Conservation (phyloP, 2,797 vertebrate species). For the Sternotherus odoratus region DNA sequence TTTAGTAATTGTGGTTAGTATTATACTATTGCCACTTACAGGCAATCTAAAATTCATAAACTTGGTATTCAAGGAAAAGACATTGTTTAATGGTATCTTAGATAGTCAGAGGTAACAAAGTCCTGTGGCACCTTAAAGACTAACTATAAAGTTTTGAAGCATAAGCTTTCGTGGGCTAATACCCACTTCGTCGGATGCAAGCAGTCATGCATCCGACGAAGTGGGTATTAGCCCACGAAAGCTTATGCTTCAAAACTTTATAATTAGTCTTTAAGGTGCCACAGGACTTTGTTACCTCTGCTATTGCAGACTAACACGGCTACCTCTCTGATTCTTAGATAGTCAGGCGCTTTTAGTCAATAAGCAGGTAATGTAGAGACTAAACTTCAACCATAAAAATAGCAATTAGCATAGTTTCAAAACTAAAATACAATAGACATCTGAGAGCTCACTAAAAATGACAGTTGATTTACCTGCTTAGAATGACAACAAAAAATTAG, state of each 20-base stretch:
- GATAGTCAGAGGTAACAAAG: too few relatives aligned
- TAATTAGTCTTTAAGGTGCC: too few relatives aligned
- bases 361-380: background rate
- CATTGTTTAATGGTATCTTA: background rate
- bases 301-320: too few relatives aligned
- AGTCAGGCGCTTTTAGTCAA: background rate
- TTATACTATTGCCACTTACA: background rate
- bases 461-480: background rate
- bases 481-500: background rate
- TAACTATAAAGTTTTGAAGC: too few relatives aligned
- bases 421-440: background rate
- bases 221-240: too few relatives aligned
- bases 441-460: background rate
- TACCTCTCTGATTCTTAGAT: too few relatives aligned
- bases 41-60: background rate
- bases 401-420: background rate
- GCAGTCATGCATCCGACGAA: too few relatives aligned
- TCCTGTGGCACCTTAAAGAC: too few relatives aligned
- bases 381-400: background rate
- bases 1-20: background rate
- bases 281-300: too few relatives aligned
- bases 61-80: background rate
- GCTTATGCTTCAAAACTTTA: too few relatives aligned
- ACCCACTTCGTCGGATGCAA: too few relatives aligned
- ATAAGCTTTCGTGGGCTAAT: too few relatives aligned